Evolutionary conservation across 1,140 invertebrate species (phyloP).

Genomic region (Idris sp.): DNA sequence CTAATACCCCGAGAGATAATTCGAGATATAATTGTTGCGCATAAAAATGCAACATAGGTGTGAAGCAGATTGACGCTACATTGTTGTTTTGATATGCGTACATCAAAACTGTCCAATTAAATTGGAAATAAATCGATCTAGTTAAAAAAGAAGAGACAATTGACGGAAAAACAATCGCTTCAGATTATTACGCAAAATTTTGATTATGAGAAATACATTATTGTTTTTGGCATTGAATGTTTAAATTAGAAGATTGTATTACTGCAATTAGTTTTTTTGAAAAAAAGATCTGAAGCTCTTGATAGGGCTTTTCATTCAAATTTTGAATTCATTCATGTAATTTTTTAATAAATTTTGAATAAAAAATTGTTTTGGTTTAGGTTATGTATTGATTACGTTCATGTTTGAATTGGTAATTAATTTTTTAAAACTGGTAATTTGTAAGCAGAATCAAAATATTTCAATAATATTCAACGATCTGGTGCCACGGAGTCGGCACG

Average conservation of each 20-base stretch:
- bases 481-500: slow-evolving; percentile 70
- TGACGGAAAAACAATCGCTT: slow-evolving; percentile 50
- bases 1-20: slow-evolving; percentile 35
- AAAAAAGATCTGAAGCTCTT: no score
- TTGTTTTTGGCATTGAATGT: no score
- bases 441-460: slow-evolving; percentile 64
- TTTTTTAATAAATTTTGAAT: no score
- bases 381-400: no score
- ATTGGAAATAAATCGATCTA: slow-evolving; percentile 26
- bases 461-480: slow-evolving; percentile 65
- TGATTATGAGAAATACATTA: slow-evolving; percentile 48
- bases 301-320: no score
- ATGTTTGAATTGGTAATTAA: no score
- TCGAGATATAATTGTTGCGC: slow-evolving; percentile 31
- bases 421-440: no score
- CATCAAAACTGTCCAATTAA: slow-evolving; percentile 51
- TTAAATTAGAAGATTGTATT: no score
- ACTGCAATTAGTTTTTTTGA: no score
- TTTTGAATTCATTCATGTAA: no score
- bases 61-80: slow-evolving; percentile 25
- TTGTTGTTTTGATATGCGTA: slow-evolving; percentile 48
- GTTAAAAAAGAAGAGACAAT: slow-evolving; percentile 29
- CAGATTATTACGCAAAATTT: slow-evolving; percentile 52
- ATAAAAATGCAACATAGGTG: slow-evolving; percentile 24
- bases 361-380: no score